Base-by-base conservation (phyloP, 2,888 invertebrate genomes). In the Tetragonula carbonaria region DNA sequence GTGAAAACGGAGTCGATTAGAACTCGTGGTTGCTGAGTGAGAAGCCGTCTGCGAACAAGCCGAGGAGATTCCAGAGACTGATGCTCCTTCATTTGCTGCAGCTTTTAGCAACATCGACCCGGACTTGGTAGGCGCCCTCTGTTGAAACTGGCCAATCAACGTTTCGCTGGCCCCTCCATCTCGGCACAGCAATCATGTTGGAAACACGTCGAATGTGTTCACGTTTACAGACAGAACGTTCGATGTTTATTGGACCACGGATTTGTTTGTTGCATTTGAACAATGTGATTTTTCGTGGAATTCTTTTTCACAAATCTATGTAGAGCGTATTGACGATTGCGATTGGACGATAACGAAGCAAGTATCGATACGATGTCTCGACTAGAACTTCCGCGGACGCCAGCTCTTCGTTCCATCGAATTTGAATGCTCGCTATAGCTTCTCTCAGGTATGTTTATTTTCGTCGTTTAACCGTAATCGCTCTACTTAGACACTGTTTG, bases 71-170 rank as follows among this genome's bases (percentile, higher is more conserved):
- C 82, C 80, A 80, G 65, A 78, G 72, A 88, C 88, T 88, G 87
- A 18, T 82, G 75, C 65, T 83, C 86, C 90, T 82, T 87, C 89
- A 85, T 88, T 86, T 82, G 90, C 90, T 86, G 80, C 91, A 90
- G 91, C 92, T 93, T 92, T 92, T 92, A 93, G 91, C 86, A 89
- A 80, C 92, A 93, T 93, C 93, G 93, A 93, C 90, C 93, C 88
- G 91, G 87, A 87, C 87, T 78, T 85, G 81, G 82, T 73, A 74
- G 79, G 85, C 90, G 88, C 85, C 82, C 84, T 87, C 81, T 75
- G 75, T 72, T 51, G 70, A 73, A 74, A 23, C 74, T 79, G 63
- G n/a, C 88, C 88, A 88, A 89, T 88, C 55, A 53, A 55, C 18
- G 33, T n/a, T 38, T n/a, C 45, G 28, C 73, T 63, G 18, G 13